Base-by-base conservation (phyloP, 2,113 vertebrate genomes). In the Callaeas wilsoni region DNA sequence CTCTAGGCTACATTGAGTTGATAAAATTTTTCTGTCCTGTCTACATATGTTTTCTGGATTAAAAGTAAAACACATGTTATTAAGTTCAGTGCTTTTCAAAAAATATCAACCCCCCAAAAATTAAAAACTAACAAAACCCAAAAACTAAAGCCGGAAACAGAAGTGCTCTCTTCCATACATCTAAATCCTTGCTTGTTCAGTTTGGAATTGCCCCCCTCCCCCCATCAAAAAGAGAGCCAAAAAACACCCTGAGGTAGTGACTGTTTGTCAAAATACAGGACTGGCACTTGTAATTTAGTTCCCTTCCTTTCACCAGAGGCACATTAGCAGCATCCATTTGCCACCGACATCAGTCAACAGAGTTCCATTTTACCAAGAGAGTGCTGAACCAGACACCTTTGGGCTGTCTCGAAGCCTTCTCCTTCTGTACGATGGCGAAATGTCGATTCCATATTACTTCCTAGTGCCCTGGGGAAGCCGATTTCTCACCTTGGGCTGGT, bases 201-300 rank as follows among this genome's bases (percentile, higher is more conserved):
- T 67, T 83, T 86, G 73, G 90, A 80, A 94, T 20, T 56, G 18
- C 6, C 27, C 33, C 46, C 12, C 10, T 9, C 8, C 21, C 87
- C 46, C 12, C 12, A 29, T 17, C n/a, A 68, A 64, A 87, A 87
- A 77, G 55, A 44, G 62, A 84, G 42, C 37, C 69, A 69, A 84
- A 91, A 92, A 88, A 76, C 71, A 94, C 87, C 88, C 95, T 98
- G 98, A 98, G 97, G 97, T 98, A 98, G 98, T 92, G 93, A 97
- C 95, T 93, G 87, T 91, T 92, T 87, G 89, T 96, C 85, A 97
- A 86, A 93, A 94, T 93, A 97, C 47, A 71, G n/a, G 89, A 91
- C 91, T 96, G 98, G 98, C 98, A 98, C 98, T 98, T 98, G 91
- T 20, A 96, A 97, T 88, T 83, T 92, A 68, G 59, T 62, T 96